Base-by-base conservation (phyloP, 2,113 vertebrate species). In the Barnardius zonarius region DNA sequence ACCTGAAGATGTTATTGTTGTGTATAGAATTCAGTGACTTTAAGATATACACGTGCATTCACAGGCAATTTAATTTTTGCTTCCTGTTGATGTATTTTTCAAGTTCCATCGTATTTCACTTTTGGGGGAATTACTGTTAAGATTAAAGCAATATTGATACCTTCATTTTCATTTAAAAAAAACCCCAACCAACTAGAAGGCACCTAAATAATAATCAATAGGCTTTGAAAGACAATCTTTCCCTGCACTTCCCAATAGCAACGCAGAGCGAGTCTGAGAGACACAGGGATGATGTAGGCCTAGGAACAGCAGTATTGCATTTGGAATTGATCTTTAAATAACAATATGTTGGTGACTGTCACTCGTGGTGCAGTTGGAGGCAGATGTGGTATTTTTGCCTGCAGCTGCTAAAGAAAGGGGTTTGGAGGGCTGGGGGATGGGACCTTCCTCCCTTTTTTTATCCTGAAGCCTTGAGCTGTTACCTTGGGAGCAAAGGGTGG, bases 391-490 rank as follows among this genome's bases (percentile, higher is more conserved):
- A 85, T 96, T 94, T 96, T 94, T 3, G 11, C 93, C 87, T 91
- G 86, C 96, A 97, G 95, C 96, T 96, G 93, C 93, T 94, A 88
- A 96, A 96, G 96, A 96, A 94, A 83, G 86, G 80, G 94, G 88
- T 31, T 90, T 76, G 72, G 91, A 95, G 88, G 91, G 94, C 83
- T 94, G 89, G 93, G 96, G 97, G 94, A 96, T 93, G 93, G 96
- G 93, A 92, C 93, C 69, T 96, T 88, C 88, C 88, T 96, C 90
- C 82, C 46, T 77, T 41, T 94, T 94, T 90, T 93, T 92, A 35
- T 81, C 19, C 83, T 73, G 88, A 83, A 94, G 95, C 95, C 96
- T 94, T 95, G 95, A 92, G 94, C 93, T 95, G 94, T 94, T 97
- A 96, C 93, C 95, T 97, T 95, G 94, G 96, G 94, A 96, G 95